Base-by-base conservation (phyloP, 2,113 vertebrate genomes). In the Ahaetulla prasina region DNA sequence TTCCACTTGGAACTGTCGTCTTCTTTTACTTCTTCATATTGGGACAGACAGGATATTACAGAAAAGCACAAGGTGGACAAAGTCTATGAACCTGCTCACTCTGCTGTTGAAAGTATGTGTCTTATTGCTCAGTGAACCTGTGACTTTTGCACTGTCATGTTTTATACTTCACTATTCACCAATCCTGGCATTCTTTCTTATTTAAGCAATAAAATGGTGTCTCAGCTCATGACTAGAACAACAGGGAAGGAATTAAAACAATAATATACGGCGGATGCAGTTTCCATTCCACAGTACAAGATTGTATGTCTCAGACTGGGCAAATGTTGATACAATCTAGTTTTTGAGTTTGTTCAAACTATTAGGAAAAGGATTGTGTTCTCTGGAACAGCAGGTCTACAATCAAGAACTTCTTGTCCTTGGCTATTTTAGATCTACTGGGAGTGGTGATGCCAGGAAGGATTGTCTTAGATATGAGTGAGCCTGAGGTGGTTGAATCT, bases 81-180 rank as follows among this genome's bases (percentile, higher is more conserved):
- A 96, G 96, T 93, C 94, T 93, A 68, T 52, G 55, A 39, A 30
- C 92, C 88, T 43, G 0, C 25, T 63, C 89, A 25, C 0, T 0
- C 47, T 68, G 35, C 88, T 0, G 0, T 43, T 9, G 1, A 74
- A 94, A 93, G 16, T 93, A 85, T 92, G 23, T 0, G 0, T 11
- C 0, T 3, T 89, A 35, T 91, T 89, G 96, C 89, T 74, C 95
- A 92, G 89, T 55, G 95, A 92, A 27, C 85, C 92, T 55, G 22
- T 49, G 52, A 39, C n/a, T 94, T 97, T n/a, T 96, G 93, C 91
- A 93, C n/a, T 89, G 94, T 94, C 95, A 93, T 92, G 93, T 95
- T 96, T 94, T 95, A 96, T 91, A 96, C 84, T 47, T 94, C 0
- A 54, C 39, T 95, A 90, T 95, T 95, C 90, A 89, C 89, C 0